Base-by-base conservation (phyloP, 2,113 vertebrate species). In the Lethenteron camtschaticum region DNA sequence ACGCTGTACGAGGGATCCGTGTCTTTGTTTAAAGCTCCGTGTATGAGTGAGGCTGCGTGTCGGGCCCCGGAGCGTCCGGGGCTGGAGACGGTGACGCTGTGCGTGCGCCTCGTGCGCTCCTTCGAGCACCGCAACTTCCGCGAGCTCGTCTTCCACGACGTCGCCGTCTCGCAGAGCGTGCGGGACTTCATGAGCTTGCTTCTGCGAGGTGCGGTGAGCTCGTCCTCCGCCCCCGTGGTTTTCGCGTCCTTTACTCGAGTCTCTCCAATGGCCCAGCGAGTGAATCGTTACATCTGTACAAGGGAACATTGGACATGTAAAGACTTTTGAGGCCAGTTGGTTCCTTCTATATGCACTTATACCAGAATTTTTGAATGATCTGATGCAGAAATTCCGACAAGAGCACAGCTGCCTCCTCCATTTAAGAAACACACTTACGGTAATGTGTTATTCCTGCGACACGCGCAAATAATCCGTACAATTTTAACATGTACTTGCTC, bases 121-220 rank as follows among this genome's bases (percentile, higher is more conserved):
- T 96, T 96, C 66, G 80, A 89, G 12, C 84, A 95, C 78, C 79
- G 84, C 1, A 96, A 96, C 76, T 94, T 94, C 77, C 83, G 74
- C 9, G 84, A 84, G 0, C 72, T 94, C 1, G 88, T 95, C 2
- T 90, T 85, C 72, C 83, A 76, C 10, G 77, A 76, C 1, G 81
- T 94, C 11, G 55, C 75, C 56, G 60, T 94, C 73, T 79, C 85
- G 2, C 88, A 88, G 72, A 86, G 81, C 2, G 86, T 88, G 12
- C 79, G 77, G 69, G 82, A 89, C n/a, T 94, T 96, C 72, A 80
- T 87, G 1, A 55, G 73, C 41, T 79, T 84, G 57, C 82, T 95
- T 55, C 78, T 9, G 71, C 75, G 82, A 72, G 87, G 90, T 94
- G 78, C 79, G 81, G 12, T 12, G 12, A 7, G 8, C 9, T 69